Base-by-base conservation (phyloP, 2,797 vertebrate species). In the Silurus lanzhouensis region DNA sequence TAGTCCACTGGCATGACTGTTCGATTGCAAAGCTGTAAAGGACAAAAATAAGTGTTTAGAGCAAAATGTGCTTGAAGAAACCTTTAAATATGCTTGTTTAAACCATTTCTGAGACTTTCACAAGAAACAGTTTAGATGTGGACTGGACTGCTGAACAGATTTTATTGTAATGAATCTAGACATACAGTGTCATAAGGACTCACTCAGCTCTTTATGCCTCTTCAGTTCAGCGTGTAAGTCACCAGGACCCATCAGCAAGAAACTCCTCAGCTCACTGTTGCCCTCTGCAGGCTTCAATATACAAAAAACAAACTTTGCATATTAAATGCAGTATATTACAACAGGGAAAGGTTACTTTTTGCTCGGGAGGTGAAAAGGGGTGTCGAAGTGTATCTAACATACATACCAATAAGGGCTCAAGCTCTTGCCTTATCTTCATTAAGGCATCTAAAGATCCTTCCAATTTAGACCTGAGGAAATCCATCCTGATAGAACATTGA, bases 231-330 rank as follows among this genome's bases (percentile, higher is more conserved):
- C 89, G 74, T 90, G 90, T 87, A 97, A 91, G 86, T 88, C 71
- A 81, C 88, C 48, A 52, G 92, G 67, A 0, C 75, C 84, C 76
- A 78, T 83, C 22, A 68, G 0, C 88, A 92, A 81, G 81, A 95
- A 87, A 66, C 87, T 93, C 89, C 90, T 95, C 92, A 97, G 96
- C 96, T 98, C 95, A 93, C 93, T 96, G 90, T 93, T 97, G 97
- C 95, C 94, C 94, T 96, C 95, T 95, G 95, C 93, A 95, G 97
- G 94, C 96, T 97, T 89, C 84, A 90, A 66, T 93, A 92, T 94
- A 63, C 89, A 85, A 90, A 74, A 0, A 84, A 67, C 38, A 68
- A 55, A 68, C 38, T 44, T 60, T n/a, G 71, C 55, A 71, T 10
- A 52, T 52, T 63, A 25, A 20, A 46, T 10, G 48, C 48, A 52